Base-by-base conservation (phyloP, 2,888 invertebrate genomes). In the Therioaphis trifolii region DNA sequence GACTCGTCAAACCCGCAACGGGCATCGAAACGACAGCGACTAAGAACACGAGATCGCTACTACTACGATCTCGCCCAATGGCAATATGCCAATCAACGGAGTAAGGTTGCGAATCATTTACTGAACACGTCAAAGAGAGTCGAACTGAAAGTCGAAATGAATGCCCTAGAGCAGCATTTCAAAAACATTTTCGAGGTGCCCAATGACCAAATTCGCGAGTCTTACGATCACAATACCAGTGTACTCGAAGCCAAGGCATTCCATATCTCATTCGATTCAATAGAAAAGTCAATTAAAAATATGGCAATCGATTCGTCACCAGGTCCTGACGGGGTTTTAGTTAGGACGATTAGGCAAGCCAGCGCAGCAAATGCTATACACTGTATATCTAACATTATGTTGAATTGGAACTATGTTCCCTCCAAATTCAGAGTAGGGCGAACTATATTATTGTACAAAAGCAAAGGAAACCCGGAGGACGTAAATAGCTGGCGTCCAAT, bases 401-500 rank as follows among this genome's bases (percentile, higher is more conserved):
- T 77, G 21, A 46, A 40, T 24, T 43, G 40, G 35, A 77, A 63
- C 43, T 77, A 43, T 29, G 63, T 77, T 77, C 61, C 76, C 12
- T n/a, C 2, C 15, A n/a, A 55, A 55, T 71, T 71, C 71, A 24
- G 71, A 43, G 43, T 24, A 71, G 71, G 40, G 40, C 12, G 40
- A 35, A 58, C 76, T 24, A 76, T 76, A 29, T 66, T 77, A 66
- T 9, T 77, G n/a, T 77, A 77, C 27, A 63, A 77, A 63, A n/a
- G 46, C 29, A 77, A 66, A 77, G 63, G 46, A 35, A 46, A 77
- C 40, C 63, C 18, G 9, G 24, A 43, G 18, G 61, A 79, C 35
- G 27, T 66, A 15, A 11, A 24, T 7, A 79, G 46, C 49, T 79
- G 79, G 35, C 66, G 27, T 52, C 49, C 49, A 52, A 52, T 52